Percentiles rank a stretch among this genome's conserved stretches.
Conservation (phyloP, 2,113 vertebrate genomes). For the Alligator sinensis region DNA sequence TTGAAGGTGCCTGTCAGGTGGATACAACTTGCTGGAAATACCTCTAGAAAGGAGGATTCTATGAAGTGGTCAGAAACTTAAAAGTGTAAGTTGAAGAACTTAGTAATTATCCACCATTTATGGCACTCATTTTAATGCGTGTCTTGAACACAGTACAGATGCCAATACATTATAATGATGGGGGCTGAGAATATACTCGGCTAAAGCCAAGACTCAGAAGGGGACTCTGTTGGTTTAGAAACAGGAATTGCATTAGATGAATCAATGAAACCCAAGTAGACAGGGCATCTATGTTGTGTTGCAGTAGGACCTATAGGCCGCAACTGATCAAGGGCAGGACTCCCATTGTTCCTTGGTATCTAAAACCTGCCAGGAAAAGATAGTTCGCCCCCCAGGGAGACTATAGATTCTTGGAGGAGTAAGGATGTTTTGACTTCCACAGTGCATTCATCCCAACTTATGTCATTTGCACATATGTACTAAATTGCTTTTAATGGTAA, state of each 20-base stretch:
- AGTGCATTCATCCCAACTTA: background rate
- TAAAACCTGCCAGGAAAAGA: background rate
- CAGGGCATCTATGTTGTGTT: background rate
- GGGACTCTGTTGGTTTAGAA: background rate
- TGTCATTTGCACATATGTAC: background rate
- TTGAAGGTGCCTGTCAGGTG: background rate
- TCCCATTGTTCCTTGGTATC: background rate
- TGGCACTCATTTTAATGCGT: background rate
- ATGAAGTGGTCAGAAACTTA: background rate
- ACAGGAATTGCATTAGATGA: background rate
- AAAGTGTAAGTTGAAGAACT: background rate
- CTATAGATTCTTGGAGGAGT: background rate
- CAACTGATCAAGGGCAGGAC: background rate
- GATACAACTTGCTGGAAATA: background rate
- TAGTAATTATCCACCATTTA: background rate
- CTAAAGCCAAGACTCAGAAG: background rate
- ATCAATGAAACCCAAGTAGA: background rate
- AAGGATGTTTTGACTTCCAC: accelerated
- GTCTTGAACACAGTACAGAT: background rate
- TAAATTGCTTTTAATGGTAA: background rate
- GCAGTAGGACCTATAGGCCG: background rate
- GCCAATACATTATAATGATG: background rate
- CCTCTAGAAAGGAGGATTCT: background rate
- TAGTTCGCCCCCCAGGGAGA: background rate
- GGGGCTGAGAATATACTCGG: background rate